Evolutionary conservation across 1,140 invertebrate species (phyloP), one percentile per base, ranked within the genome.

Genomic region (Cardiocondyla obscurior): DNA sequence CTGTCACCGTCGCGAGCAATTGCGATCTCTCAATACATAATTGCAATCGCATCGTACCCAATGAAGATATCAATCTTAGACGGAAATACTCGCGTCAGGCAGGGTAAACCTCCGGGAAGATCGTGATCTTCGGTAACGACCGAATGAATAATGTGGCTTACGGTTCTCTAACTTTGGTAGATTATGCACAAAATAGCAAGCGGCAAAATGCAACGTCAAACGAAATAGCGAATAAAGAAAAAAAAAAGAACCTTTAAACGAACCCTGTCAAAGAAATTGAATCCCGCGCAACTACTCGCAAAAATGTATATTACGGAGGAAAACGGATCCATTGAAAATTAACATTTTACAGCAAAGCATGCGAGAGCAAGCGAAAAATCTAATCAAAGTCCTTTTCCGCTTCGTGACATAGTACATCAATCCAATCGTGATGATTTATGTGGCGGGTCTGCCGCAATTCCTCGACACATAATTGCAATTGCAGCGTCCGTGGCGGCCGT

Each of bases 401-500:
- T 36, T 42, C 30, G 73, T 58, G 44, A 77, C 51, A 16, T 49
- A 53, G 22, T 49, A 53, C 12, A 16, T 77, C 44, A 25, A 65
- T 67, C 62, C 46, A 79, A 42, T 79, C 60, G 30, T 25, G 30
- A 79, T 79, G 74, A 79, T 79, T 55, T 79, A 79, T 53, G 46
- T 25, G 33, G 33, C 46, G 25, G 36, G 64, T 16, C 36, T 42
- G 42, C 10, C 49, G 51, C 77, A 87, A 88, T 88, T 85, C 70
- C 86, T 81, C 67, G 73, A 55, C 57, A 76, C 82, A 88, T 87
- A 88, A 88, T 88, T 88, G 69, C 86, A 72, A 87, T 87, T 60
- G 82, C 70, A 67, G 55, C 44, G 4, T 53, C 42, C 64, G 49
- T 65, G 58, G 42, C 53, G 62, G 57, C 22, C 64, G 69, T 83